Evolutionary conservation across 1,140 invertebrate genomes (phyloP).

Genomic region (Microplitis mediator): DNA sequence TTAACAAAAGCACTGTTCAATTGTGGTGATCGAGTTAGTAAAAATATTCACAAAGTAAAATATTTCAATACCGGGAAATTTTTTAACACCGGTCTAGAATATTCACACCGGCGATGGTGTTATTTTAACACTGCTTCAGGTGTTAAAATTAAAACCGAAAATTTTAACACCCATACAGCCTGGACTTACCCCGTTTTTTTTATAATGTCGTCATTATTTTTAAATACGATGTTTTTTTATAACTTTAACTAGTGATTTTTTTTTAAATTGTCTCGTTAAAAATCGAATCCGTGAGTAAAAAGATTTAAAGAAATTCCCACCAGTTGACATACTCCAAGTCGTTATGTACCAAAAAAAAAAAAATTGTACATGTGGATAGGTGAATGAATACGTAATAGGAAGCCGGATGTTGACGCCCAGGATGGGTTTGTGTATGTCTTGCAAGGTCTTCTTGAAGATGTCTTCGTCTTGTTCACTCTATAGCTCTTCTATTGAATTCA

Average conservation of each 20-base stretch:
- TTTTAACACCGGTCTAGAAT: no score
- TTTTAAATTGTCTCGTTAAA: neutral
- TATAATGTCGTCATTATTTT: no score
- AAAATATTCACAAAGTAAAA: no score
- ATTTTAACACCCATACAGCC: no score
- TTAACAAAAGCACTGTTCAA: no score
- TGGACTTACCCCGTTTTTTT: no score
- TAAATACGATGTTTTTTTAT: no score
- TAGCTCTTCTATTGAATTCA: conserved; percentile 33
- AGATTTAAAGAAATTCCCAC: conserved; percentile 30
- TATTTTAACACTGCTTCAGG: no score
- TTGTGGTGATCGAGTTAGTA: no score
- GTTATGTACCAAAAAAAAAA: neutral
- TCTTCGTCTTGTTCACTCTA: conserved; percentile 33
- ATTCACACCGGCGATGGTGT: no score
- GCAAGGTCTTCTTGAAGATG: conserved; percentile 45
- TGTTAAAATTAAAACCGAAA: no score
- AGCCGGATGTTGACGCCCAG: conserved; percentile 62
- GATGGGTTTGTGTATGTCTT: conserved; percentile 50
- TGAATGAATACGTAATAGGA: conserved; percentile 59
- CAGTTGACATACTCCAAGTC: conserved; percentile 17
- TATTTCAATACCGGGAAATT: no score
- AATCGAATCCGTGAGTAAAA: neutral
- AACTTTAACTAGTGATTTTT: neutral
- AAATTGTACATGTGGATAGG: conserved; percentile 27